Evolutionary conservation across 2,797 vertebrate genomes (phyloP), one percentile per base, ranked within the genome.

Genomic region (Chloroceryle inda): DNA sequence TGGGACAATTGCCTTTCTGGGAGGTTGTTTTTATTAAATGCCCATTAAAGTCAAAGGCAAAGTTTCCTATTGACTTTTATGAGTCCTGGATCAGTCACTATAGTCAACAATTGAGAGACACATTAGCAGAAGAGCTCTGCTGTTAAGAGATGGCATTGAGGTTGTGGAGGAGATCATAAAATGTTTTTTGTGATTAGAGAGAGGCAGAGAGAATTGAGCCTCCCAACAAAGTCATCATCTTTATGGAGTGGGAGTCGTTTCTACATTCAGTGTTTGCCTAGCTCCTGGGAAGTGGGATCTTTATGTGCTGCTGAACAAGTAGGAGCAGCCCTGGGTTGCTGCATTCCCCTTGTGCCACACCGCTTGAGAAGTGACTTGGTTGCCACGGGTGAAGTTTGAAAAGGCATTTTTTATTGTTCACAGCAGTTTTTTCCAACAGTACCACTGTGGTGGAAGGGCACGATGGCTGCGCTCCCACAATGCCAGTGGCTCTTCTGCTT

Each of bases 401-500:
- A 68, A 55, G 16, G 22, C 18, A 5, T 79, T 73, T 73, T 73
- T 23, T n/a, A 42, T 31, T 40, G 9, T 27, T 79, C 15, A 23
- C 35, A 42, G 67, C 26, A 42, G 5, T 35, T 66, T 73, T 84
- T 78, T 40, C 38, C 31, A 42, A 29, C 1, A 9, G 7, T 59
- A 17, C 21, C 23, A 3, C 55, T 62, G 12, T 24, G 3, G 26
- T 20, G 5, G 50, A 37, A 62, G 37, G 37, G 42, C 24, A 27
- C 0, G 1, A 7, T 37, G 50, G 35, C n/a, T 29, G n/a, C 0
- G 0, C 20, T 26, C 8, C 14, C 27, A 16, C 10, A 3, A 11
- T 37, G 35, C 37, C 2, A 1, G 35, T 22, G 24, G 12, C 35
- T n/a, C 35, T 82, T 49, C n/a, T 23, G 26, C 55, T 56, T 42